Evolutionary conservation across 1,140 invertebrate species (phyloP), one percentile per base, ranked within the genome.

Genomic region (Achatina immaculata): DNA sequence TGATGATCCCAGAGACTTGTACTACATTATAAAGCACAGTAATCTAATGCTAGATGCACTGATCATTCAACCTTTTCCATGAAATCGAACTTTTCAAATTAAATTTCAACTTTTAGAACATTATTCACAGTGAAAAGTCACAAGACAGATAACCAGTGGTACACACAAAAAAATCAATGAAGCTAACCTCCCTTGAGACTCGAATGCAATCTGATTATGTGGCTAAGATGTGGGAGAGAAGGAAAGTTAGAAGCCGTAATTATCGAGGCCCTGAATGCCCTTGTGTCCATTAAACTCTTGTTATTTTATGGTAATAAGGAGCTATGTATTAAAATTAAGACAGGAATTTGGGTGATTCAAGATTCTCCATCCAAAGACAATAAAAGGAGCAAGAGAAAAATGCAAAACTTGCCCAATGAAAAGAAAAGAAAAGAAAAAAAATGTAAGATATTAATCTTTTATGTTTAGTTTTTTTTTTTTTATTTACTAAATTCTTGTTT

Each of bases 131-230:
- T n/a, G n/a, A n/a, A n/a, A n/a, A n/a, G n/a, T n/a, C n/a, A n/a
- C n/a, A n/a, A n/a, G n/a, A n/a, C n/a, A n/a, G n/a, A n/a, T 62
- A 62, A 62, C 58, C 58, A 62, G 58, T 21, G 28, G 58, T 62
- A n/a, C 45, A 77, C 9, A 78, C 4, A 74, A 34, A 51, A 48
- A 68, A 78, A 78, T 78, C 58, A 68, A 78, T 68, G 76, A 45
- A 76, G 34, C 48, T 42, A 2, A 31, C 48, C 51, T 77, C 76
- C 45, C 65, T 68, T 42, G 76, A 40, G 76, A 78, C 21, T 78
- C 68, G 74, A 78, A 43, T 45, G 68, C 76, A 78, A 78, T 78
- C 38, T 78, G 76, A 78, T 78, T 78, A 78, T 68, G 45, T 45
- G 76, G 65, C 76, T 62, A 78, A 65, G 74, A 76, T 76, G 74